Base-by-base conservation (phyloP, 2,113 vertebrate species). In the Tautogolabrus adspersus region DNA sequence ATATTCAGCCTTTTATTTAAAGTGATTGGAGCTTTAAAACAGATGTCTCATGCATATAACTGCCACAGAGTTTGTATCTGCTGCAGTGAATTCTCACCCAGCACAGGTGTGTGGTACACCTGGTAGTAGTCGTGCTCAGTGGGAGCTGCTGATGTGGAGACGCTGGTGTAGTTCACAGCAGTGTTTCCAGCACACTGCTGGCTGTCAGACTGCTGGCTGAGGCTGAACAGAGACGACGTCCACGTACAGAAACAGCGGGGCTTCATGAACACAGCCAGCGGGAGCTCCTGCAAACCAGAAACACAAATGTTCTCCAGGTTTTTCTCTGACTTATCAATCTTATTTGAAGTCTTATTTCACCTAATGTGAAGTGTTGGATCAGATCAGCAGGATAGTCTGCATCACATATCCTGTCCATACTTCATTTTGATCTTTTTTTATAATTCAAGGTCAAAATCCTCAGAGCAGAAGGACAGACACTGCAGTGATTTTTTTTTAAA, bases 81-180 rank as follows among this genome's bases (percentile, higher is more conserved):
- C 10, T 16, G 16, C 1, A 18, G 47, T 19, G 16, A 44, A 5
- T 22, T 64, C 91, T 90, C 91, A 98, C 97, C 97, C 88, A 97
- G 96, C 75, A 98, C 95, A 0, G 97, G 97, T 0, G 97, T 99
- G 91, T 98, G 96, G 26, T 98, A 98, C 72, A 97, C 97, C 59
- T 93, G 93, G 54, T 95, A 95, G 83, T 95, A 93, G 30, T 88
- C 66, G 0, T 75, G 88, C 3, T 69, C 79, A 7, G 72, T 0
- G 18, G 74, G n/a, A 0, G 66, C 21, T 2, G 75, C 8, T 13
- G 65, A 11, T 1, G 61, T 61, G 52, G 87, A 49, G 19, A 70
- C 42, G 23, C 51, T 0, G 46, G 55, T 15, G 80, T 18, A 0
- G 68, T 30, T 83, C 4, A 62, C 46, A 75, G 82, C 89, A 13